Conservation (phyloP, 2,797 vertebrate species). For the Tinamus major region DNA sequence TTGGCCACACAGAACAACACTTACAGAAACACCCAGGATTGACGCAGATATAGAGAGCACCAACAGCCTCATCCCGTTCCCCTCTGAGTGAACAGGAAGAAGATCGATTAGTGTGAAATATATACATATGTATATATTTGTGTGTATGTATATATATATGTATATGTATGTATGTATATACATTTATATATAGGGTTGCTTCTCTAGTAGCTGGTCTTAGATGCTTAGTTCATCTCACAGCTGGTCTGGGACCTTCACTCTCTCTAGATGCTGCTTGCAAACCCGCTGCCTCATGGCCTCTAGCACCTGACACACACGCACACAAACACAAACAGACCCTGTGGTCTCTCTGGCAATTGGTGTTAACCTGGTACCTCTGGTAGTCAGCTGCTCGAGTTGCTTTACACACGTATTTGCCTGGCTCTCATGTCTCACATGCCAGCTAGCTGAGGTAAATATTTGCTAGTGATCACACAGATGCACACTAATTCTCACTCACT, state of each 20-base stretch:
- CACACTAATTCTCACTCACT: rapidly evolving
- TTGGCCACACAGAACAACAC: not conserved
- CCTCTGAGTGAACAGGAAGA: not conserved
- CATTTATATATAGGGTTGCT: not conserved
- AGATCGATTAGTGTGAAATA: too few relatives aligned
- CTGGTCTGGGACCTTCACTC: not conserved
- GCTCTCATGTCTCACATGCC: not conserved
- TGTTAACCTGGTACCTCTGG: not conserved
- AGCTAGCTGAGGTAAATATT: not conserved
- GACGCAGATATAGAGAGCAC: not conserved
- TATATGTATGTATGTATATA: too few relatives aligned
- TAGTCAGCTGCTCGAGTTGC: not conserved
- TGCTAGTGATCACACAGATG: not conserved
- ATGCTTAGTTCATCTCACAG: not conserved
- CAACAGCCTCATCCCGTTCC: not conserved
- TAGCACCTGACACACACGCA: rapidly evolving
- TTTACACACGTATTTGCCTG: not conserved
- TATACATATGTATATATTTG: too few relatives aligned
- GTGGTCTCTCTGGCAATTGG: not conserved
- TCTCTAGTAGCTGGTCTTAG: not conserved
- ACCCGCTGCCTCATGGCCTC: rapidly evolving
- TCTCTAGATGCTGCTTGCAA: too few relatives aligned
- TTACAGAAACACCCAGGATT: not conserved
- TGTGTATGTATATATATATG: too few relatives aligned
- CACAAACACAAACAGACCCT: not conserved